Base-by-base conservation (phyloP, 2,113 vertebrate genomes). In the Azemiops feae region DNA sequence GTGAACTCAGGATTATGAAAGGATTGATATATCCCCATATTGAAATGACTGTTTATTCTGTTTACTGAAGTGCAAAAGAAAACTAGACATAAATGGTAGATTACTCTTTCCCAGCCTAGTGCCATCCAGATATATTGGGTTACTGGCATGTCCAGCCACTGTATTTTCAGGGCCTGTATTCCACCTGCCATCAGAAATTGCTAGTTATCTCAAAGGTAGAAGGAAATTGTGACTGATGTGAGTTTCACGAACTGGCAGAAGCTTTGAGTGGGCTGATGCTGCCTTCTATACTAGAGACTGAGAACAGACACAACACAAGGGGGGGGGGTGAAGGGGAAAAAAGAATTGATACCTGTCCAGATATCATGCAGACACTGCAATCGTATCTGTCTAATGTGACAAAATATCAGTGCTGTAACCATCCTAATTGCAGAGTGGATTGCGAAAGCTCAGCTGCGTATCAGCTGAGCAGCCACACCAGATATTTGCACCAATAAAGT, bases 21-120 rank as follows among this genome's bases (percentile, higher is more conserved):
- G 30, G 95, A 43, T 95, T 95, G 95, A 93, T 86, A 97, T 95
- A 97, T 2, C 96, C 97, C 96, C 97, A 97, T 97, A 97, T 43
- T 39, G 34, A 81, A 81, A 81, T 96, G 97, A 97, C 64, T 94
- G 96, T 97, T 97, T 96, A 20, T 96, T 96, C 93, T 93, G 23
- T 58, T 93, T 89, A 91, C 93, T 58, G 60, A 91, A 93, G 93
- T 93, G 91, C 94, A 96, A 97, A 89, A 91, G 87, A 92, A 39
- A 96, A 97, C 95, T 95, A 96, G 92, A 11, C 22, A 20, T 47
- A 95, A 95, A 93, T 93, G 92, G 91, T 60, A 85, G 23, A 93
- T 50, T 8, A 30, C 52, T 87, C 16, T 85, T 93, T 86, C 52
- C 50, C 69, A 74, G 1, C 2, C n/a, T 39, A 39, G 69, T 39